Percentiles rank a stretch among this genome's conserved stretches.
phyloP scores from a whole-genome alignment of 2,113 vertebrate species.

The Alexandromys fortis region DNA sequence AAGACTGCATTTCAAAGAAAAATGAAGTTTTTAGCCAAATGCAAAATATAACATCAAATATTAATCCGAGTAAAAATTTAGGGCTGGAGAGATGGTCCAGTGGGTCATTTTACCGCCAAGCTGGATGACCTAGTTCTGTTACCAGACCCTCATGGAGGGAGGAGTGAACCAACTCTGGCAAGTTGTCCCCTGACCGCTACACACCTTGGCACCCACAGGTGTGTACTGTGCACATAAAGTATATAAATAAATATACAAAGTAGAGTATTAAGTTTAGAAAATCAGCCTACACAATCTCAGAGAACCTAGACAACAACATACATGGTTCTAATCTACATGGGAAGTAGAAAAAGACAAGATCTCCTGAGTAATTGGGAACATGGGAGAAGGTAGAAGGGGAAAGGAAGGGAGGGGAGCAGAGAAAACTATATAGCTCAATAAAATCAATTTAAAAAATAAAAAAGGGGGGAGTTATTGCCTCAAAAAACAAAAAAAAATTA shows the following conservation, averaged over 20 bases:
- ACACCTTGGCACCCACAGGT: background rate
- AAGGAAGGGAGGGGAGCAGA: too few species aligned
- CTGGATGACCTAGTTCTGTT: background rate
- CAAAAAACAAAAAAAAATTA: too few species aligned
- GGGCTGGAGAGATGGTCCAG: background rate
- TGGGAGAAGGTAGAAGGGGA: too few species aligned
- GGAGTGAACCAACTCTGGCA: background rate
- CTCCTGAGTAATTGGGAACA: too few species aligned
- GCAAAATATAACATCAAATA: background rate
- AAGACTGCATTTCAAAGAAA: background rate
- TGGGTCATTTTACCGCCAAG: background rate
- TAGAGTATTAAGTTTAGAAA: background rate
- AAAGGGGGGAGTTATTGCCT: too few species aligned
- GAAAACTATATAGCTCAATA: too few species aligned
- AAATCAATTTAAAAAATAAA: too few species aligned
- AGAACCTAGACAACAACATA: too few species aligned
- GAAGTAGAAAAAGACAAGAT: too few species aligned
- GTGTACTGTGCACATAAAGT: background rate
- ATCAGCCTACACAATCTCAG: too few species aligned
- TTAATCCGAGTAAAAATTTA: constrained; percentile 45
- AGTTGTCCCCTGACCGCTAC: background rate
- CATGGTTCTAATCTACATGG: too few species aligned
- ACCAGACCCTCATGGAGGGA: background rate
- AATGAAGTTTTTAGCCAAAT: constrained; percentile 12
- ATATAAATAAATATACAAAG: background rate